These are phyloP conservation scores for Neofelis nebulosa DNA, from an alignment of 2,113 vertebrate species.

Conservation along the genomic window DNA sequence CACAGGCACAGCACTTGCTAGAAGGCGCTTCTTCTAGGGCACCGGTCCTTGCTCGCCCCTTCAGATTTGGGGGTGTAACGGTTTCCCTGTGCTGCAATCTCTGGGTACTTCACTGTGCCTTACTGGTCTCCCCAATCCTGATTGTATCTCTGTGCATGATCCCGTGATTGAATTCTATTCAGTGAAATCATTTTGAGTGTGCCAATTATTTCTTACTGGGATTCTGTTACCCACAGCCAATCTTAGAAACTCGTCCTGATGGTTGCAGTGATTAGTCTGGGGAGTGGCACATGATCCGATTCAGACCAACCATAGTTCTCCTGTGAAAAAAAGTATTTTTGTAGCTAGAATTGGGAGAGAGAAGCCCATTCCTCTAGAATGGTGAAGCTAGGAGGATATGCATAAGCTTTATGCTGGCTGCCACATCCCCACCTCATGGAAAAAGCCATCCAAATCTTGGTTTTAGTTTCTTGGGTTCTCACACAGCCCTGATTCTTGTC, in stretches of 20 bases:
- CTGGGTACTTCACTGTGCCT: neutral
- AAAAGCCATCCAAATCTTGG: neutral
- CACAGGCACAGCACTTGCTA: neutral
- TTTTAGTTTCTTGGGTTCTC: neutral
- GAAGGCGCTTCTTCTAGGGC: neutral
- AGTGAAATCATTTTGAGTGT: neutral
- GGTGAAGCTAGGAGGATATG: neutral
- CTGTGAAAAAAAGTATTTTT: neutral
- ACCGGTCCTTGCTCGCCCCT: neutral
- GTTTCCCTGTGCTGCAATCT: neutral
- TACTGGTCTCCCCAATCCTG: neutral
- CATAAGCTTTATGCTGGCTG: neutral
- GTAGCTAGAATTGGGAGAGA: neutral
- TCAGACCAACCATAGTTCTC: neutral
- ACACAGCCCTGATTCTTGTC: neutral
- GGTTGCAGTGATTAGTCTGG: neutral
- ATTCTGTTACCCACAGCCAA: neutral
- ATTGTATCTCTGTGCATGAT: neutral
- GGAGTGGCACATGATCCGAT: neutral
- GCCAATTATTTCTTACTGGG: neutral
- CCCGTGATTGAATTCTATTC: neutral
- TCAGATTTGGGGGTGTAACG: neutral
- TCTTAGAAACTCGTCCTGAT: neutral
- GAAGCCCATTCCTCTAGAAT: neutral
- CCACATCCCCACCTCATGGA: neutral